Base-by-base conservation (phyloP, 2,113 vertebrate species). In the Malaclemys terrapin region DNA sequence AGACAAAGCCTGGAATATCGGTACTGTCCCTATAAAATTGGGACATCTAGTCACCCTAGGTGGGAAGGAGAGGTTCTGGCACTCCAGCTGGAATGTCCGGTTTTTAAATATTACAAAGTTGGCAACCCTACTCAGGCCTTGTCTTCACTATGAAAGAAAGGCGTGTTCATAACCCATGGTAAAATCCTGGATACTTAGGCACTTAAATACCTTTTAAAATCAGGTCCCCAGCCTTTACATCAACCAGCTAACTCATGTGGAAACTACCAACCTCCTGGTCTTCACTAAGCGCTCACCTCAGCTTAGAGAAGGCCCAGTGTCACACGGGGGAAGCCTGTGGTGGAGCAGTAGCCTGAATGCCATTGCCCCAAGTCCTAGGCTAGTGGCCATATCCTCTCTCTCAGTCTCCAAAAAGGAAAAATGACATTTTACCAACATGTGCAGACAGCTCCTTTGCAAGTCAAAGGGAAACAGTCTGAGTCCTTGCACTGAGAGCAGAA, bases 381-480 rank as follows among this genome's bases (percentile, higher is more conserved):
- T 1, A 35, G 59, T 50, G 49, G 35, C 20, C 47, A 17, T 20
- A 0, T 0, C 31, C 29, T 25, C 35, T 56, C 79, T 79, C 27
- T 13, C 10, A 13, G 19, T 81, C 8, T 54, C 57, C 35, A 84
- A 62, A 69, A 87, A 76, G 27, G n/a, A 65, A 75, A 76, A 22
- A 5, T 0, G 0, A 57, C 52, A 80, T 54, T 19, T 6, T 1
- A 0, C 0, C 19, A 75, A n/a, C 25, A 27, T 8, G 38, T 27
- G 75, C 75, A 12, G 20, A 38, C 29, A 10, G 65, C 20, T 24
- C n/a, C 69, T 11, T 42, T 42, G n/a, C 20, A 24, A 42, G 10
- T 42, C 2, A 42, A 47, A 1, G 47, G 17, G 47, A 31, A 2
- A 47, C 65, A 54, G 45, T 22, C 50, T 75, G 3, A 1, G 47